Percentiles rank a stretch among this genome's conserved stretches.
These are phyloP conservation scores for Potamarius usumacintae DNA, from an alignment of 2,113 vertebrate genomes.

Conservation along the genomic window DNA sequence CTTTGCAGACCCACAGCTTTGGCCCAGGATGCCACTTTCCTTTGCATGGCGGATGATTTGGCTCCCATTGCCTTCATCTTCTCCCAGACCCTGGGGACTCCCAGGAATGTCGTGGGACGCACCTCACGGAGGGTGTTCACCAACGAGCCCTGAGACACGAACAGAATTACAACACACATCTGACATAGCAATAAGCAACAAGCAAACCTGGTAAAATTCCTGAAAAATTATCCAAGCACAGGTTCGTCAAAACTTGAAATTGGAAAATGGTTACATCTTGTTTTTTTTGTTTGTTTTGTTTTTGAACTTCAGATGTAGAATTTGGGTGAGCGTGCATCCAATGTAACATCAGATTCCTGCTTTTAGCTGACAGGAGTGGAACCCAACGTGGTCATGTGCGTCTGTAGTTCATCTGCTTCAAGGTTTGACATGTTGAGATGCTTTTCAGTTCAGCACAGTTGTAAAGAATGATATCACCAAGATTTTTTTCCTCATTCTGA, in stretches of 20 bases:
- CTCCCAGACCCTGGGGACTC: constrained; percentile 92
- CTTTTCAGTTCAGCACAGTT: background rate
- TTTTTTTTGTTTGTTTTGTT: too few relatives aligned
- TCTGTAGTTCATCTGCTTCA: background rate
- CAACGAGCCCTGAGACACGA: constrained; percentile 80
- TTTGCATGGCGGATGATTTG: constrained; percentile 77
- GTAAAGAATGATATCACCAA: too few relatives aligned
- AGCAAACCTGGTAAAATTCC: background rate
- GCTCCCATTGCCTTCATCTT: constrained; percentile 81
- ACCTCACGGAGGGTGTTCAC: constrained; percentile 83
- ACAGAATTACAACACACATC: constrained; percentile 36
- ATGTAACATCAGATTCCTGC: background rate
- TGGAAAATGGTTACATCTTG: too few relatives aligned
- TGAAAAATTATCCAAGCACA: background rate
- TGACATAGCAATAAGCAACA: background rate
- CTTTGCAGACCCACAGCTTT: constrained; percentile 80
- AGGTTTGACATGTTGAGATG: background rate
- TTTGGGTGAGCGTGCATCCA: too few relatives aligned
- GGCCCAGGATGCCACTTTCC: constrained; percentile 84
- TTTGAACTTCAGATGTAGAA: too few relatives aligned
- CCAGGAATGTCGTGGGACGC: constrained; percentile 86
- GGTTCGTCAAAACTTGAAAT: background rate
- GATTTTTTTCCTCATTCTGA: too few relatives aligned
- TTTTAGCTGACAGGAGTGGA: background rate
- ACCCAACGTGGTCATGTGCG: background rate